phyloP scores from a whole-genome alignment of 2,888 invertebrate species.

The Hirudinaria manillensis region DNA sequence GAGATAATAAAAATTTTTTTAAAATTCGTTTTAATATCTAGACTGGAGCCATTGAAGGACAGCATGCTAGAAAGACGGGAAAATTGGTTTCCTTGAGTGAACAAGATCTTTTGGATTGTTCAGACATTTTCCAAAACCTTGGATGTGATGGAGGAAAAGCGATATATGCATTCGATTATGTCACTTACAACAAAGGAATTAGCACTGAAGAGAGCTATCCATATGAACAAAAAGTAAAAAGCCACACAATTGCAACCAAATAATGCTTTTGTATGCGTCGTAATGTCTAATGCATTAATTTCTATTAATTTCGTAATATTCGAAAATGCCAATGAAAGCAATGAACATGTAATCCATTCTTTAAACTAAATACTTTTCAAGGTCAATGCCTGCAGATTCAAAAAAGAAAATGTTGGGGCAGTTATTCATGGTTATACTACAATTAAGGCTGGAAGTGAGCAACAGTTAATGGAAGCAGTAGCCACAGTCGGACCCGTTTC shows the following conservation, averaged over 20 bases:
- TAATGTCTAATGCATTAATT: too few species aligned
- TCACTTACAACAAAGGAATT: constrained; percentile 66
- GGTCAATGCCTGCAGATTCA: constrained; percentile 54
- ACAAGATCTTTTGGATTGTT: constrained; percentile 56
- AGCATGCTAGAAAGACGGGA: constrained; percentile 16
- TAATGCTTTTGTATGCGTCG: too few species aligned
- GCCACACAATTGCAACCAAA: too few species aligned
- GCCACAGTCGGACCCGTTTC: constrained; percentile 78
- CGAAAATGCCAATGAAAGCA: too few species aligned
- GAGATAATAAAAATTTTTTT: too few species aligned
- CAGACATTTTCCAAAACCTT: constrained; percentile 37
- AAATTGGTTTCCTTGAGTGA: constrained; percentile 44
- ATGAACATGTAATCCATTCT: too few species aligned
- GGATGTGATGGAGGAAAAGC: constrained; percentile 42
- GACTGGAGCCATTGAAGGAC: constrained; percentile 27
- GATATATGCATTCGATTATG: constrained; percentile 45
- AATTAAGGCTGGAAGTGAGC: constrained; percentile 68
- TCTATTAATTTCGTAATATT: too few species aligned
- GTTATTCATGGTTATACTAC: constrained; percentile 70
- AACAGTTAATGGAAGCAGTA: constrained; percentile 68
- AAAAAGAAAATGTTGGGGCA: constrained; percentile 65
- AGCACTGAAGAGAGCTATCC: constrained; percentile 57
- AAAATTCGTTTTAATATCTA: background rate
- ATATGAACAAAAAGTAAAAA: constrained; percentile 41
- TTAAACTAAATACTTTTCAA: constrained; percentile 41